Conservation (phyloP, 2,797 vertebrate genomes). For the Ctenopoma multispine region DNA sequence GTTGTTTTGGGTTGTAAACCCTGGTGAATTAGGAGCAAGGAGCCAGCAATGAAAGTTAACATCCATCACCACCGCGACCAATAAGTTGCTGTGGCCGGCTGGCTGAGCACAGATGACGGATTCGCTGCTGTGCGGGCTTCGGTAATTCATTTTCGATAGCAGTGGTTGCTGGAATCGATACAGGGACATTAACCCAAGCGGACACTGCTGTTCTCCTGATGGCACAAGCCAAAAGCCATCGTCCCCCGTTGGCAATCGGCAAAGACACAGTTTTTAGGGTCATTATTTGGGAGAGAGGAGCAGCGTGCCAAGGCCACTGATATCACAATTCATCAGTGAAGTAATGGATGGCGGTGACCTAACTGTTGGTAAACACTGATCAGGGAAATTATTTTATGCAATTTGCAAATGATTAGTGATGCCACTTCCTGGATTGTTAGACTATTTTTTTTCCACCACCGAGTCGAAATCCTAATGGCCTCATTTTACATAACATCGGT, state of each 20-base stretch:
- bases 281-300: conserved; percentile 55
- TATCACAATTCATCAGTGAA: conserved; percentile 68
- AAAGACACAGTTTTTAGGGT: conserved; percentile 62
- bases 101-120: conserved; percentile 84
- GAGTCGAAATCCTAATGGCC: conserved; percentile 72
- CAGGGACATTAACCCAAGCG: conserved; percentile 83
- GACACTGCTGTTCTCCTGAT: conserved; percentile 80
- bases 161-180: conserved; percentile 83
- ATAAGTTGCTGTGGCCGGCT: conserved; percentile 79
- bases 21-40: conserved; percentile 76
- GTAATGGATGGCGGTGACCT: conserved; percentile 67
- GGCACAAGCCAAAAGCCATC: conserved; percentile 79
- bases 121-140: conserved; percentile 79
- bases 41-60: conserved; percentile 79
- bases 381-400: conserved; percentile 66
- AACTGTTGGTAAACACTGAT: conserved; percentile 68
- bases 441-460: conserved; percentile 28
- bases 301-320: conserved; percentile 67
- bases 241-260: conserved; percentile 70
- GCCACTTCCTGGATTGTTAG: conserved; percentile 59
- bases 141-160: conserved; percentile 87
- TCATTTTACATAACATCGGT: conserved; percentile 70
- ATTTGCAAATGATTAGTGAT: conserved; percentile 75
- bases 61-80: conserved; percentile 82
- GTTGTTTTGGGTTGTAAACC: conserved; percentile 67